phyloP scores from a whole-genome alignment of 2,888 invertebrate genomes.

The Adelphocoris suturalis region DNA sequence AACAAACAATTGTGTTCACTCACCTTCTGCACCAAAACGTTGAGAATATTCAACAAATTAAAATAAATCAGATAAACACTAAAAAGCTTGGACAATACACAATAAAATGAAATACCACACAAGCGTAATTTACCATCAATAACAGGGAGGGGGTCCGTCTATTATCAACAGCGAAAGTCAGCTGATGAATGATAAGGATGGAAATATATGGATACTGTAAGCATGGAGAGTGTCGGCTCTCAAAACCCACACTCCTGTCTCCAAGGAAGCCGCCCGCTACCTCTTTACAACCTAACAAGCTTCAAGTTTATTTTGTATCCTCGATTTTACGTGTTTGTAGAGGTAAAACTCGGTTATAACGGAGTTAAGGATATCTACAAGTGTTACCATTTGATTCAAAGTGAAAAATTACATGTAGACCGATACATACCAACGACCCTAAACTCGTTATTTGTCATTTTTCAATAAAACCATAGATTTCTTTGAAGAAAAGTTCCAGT shows the following conservation, averaged over 20 bases:
- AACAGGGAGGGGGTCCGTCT: slow-evolving; percentile 1
- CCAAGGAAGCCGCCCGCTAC: background rate
- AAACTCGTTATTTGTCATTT: too few relatives aligned
- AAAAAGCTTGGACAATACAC: slow-evolving; percentile 1
- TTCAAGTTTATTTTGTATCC: too few relatives aligned
- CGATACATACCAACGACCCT: too few relatives aligned
- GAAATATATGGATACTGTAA: background rate
- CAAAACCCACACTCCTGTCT: background rate
- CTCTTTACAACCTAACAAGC: too few relatives aligned
- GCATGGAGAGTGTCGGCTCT: background rate
- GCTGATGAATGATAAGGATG: slow-evolving; percentile 14
- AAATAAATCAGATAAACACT: slow-evolving; percentile 15
- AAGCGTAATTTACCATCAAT: background rate
- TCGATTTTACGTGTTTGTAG: too few relatives aligned
- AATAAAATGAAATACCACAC: background rate
- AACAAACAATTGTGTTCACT: background rate
- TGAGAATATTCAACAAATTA: background rate
- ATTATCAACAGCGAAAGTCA: background rate
- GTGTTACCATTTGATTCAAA: too few relatives aligned
- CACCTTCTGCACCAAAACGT: background rate
- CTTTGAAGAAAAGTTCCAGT: too few relatives aligned
- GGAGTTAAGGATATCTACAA: too few relatives aligned
- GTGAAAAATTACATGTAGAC: too few relatives aligned
- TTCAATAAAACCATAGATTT: too few relatives aligned
- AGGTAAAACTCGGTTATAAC: too few relatives aligned